A percentile compares a stretch with the other conserved stretches of the same genome.
Evolutionary conservation across 2,113 vertebrate species (phyloP).

Genomic region (Ancistrus triradiatus): DNA sequence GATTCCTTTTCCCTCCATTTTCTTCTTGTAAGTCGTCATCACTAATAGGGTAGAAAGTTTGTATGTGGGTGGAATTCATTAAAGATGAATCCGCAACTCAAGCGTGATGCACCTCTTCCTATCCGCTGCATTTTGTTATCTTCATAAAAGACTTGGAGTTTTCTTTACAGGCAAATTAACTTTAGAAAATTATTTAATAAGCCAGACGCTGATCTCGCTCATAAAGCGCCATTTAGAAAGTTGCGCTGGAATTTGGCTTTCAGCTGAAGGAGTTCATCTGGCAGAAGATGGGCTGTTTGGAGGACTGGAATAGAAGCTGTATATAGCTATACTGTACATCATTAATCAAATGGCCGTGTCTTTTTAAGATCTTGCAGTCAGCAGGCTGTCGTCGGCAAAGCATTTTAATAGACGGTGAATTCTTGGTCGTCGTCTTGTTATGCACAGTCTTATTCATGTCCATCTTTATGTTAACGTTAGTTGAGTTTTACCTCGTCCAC

Average conservation of each 20-base stretch:
- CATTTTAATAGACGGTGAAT: constrained; percentile 71
- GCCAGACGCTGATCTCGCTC: constrained; percentile 47
- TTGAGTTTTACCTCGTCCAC: constrained; percentile 28
- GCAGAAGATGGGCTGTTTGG: constrained; percentile 66
- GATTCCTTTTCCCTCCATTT: constrained; percentile 46
- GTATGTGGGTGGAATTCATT: constrained; percentile 57
- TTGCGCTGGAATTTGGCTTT: constrained; percentile 53
- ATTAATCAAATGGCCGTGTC: constrained; percentile 72
- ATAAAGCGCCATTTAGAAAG: constrained; percentile 63
- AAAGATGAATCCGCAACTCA: constrained; percentile 62
- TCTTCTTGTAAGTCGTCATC: constrained; percentile 55
- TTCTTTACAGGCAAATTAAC: constrained; percentile 70
- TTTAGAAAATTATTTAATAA: constrained; percentile 69
- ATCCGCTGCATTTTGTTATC: constrained; percentile 54
- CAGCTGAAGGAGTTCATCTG: constrained; percentile 67
- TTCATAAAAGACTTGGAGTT: constrained; percentile 59
- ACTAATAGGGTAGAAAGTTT: constrained; percentile 61
- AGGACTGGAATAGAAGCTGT: constrained; percentile 57
- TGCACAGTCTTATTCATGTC: constrained; percentile 16
- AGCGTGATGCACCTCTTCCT: constrained; percentile 62
- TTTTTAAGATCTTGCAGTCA: constrained; percentile 52
- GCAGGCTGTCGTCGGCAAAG: constrained; percentile 65
- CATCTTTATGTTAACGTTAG: constrained; percentile 37
- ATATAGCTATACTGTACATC: constrained; percentile 63
- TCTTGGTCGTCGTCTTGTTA: constrained; percentile 62